A percentile compares a stretch with the other conserved stretches of the same genome.
These are phyloP conservation scores for Sinosuthora webbiana DNA, from an alignment of 2,113 vertebrate genomes.

Conservation along the genomic window DNA sequence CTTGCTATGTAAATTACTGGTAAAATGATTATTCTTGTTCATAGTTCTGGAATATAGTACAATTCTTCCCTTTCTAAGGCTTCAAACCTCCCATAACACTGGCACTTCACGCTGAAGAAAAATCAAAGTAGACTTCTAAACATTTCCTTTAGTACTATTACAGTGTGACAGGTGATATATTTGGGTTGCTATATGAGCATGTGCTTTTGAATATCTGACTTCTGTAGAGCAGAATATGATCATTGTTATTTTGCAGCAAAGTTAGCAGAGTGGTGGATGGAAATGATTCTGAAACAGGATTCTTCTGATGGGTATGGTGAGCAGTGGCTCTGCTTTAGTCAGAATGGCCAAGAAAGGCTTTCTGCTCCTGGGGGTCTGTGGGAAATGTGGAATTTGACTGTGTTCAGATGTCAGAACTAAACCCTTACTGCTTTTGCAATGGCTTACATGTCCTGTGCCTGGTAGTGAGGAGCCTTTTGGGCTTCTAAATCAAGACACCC, in stretches of 20 bases:
- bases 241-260: background rate
- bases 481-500: background rate
- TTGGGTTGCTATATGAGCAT: background rate
- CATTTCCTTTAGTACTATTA: background rate
- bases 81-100: background rate
- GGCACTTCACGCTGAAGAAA: background rate
- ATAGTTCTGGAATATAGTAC: background rate
- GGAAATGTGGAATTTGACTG: background rate
- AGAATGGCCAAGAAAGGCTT: background rate
- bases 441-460: background rate
- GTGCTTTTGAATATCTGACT: background rate
- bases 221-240: background rate
- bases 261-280: background rate
- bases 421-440: background rate
- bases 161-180: background rate
- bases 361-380: background rate
- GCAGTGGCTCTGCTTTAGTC: background rate
- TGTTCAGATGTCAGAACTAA: background rate
- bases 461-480: background rate
- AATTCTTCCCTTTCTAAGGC: background rate
- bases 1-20: background rate
- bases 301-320: background rate
- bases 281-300: background rate
- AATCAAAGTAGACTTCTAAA: background rate
- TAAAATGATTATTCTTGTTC: background rate